Evolutionary conservation across 2,888 invertebrate genomes (phyloP), one percentile per base, ranked within the genome.

Genomic region (Ormyrus nitidulus): DNA sequence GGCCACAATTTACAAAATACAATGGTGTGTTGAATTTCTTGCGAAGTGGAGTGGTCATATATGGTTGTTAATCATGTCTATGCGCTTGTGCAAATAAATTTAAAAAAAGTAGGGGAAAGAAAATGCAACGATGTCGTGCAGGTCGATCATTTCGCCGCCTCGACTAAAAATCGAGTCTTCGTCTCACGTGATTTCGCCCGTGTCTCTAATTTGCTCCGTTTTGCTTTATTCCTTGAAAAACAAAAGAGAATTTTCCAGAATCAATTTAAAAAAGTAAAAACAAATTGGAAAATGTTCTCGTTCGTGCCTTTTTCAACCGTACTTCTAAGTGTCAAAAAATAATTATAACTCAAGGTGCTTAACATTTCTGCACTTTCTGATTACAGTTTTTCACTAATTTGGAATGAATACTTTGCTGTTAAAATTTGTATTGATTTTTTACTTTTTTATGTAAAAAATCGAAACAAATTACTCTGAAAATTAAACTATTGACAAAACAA

Each of bases 1-100:
- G 85, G 84, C 80, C 81, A 77, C 79, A 76, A 82, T 83, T 81
- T 75, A 78, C 69, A 81, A 34, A 83, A 82, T 82, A 81, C 34
- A 34, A 34, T 82, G 77, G 66, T 66, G 70, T 83, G 34, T 81
- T 66, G 64, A 62, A 61, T 73, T 58, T 65, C 64, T 71, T 65
- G 58, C 51, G 13, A n/a, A 65, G 44, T 62, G n/a, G 19, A 54
- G 61, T 46, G 49, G 53, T 66, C 58, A 53, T 19, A 34, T 4
- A 54, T 58, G 19, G 46, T 58, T 56, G 10, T 48, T 58, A 34
- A 48, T 58, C 64, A 64, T 19, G 69, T 4, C 34, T 34, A 34
- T 34, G 4, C 34, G 34, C 4, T 34, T 48, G 46, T 73, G 73
- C 44, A 53, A 59, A 49, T 59, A 59, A 59, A 44, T 34, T 59